A percentile compares a stretch with the other conserved stretches of the same genome.
phyloP scores from a whole-genome alignment of 2,888 invertebrate species.

The Zonitis immaculata region DNA sequence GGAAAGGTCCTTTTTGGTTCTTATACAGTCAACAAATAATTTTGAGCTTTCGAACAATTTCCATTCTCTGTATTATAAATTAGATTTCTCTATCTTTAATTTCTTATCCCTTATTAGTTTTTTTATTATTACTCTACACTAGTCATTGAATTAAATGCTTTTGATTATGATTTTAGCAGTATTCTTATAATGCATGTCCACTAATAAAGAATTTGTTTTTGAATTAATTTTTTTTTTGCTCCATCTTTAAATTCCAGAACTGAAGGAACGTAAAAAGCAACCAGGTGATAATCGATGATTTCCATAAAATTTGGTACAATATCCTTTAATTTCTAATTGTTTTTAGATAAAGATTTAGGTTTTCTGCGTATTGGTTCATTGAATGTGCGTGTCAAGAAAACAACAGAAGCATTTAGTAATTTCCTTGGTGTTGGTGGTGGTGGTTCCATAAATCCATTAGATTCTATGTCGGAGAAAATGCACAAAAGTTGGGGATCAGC shows the following conservation, averaged over 20 bases:
- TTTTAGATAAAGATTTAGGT: slow-evolving; percentile 80
- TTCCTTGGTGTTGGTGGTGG: slow-evolving; percentile 79
- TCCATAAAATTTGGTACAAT: no score
- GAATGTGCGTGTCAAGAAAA: slow-evolving; percentile 88
- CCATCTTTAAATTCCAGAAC: slow-evolving; percentile 55
- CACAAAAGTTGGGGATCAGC: slow-evolving; percentile 89
- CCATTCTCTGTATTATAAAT: no score
- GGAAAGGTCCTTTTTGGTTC: slow-evolving; percentile 18
- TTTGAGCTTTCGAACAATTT: not conserved
- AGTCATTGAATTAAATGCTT: not conserved
- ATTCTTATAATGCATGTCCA: not conserved
- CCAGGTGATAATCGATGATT: slow-evolving; percentile 56
- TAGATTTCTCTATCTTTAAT: slow-evolving; percentile 4
- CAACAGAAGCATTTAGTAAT: slow-evolving; percentile 87
- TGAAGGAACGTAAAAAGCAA: slow-evolving; percentile 69
- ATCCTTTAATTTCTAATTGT: no score
- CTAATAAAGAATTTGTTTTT: not conserved
- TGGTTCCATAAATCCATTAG: slow-evolving; percentile 41
- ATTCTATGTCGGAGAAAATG: slow-evolving; percentile 58
- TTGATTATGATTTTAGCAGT: not conserved
- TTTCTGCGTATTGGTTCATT: slow-evolving; percentile 88
- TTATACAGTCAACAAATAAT: slow-evolving; percentile 15
- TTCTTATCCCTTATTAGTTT: slow-evolving; percentile 1
- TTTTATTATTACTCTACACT: no score
- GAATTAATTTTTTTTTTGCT: not conserved